phyloP scores from a whole-genome alignment of 2,888 invertebrate species.

The Amiota communis region DNA sequence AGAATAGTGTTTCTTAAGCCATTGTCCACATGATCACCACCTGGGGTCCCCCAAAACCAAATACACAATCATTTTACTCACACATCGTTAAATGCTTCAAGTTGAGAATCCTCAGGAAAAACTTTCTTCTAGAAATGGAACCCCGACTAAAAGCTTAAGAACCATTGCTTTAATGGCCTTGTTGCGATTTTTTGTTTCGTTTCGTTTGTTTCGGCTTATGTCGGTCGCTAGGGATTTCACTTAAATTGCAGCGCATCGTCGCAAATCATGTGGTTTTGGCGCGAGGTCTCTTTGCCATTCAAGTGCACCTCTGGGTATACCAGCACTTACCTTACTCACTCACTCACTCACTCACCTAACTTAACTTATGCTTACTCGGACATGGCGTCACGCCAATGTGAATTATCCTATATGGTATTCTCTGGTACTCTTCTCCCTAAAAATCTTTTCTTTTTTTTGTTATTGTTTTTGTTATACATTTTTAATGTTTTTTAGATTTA shows the following conservation, averaged over 20 bases:
- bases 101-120: too few relatives aligned
- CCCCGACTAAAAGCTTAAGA: too few relatives aligned
- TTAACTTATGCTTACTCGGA: not conserved
- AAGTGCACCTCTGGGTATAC: too few relatives aligned
- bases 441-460: not conserved
- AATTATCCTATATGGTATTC: not conserved
- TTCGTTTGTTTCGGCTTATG: not conserved
- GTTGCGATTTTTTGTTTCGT: constrained; percentile 13
- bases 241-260: not conserved
- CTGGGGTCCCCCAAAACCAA: too few relatives aligned
- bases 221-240: constrained; percentile 7
- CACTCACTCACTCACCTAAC: not conserved
- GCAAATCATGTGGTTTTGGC: too few relatives aligned
- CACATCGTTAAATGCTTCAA: too few relatives aligned
- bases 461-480: not conserved
- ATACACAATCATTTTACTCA: too few relatives aligned
- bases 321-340: too few relatives aligned
- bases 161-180: not conserved
- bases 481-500: constrained; percentile 6
- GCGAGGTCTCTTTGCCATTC: too few relatives aligned
- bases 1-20: too few relatives aligned
- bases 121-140: too few relatives aligned
- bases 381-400: constrained; percentile 19
- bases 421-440: constrained; percentile 5
- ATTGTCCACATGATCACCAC: too few relatives aligned